A percentile compares a stretch with the other conserved stretches of the same genome.
Evolutionary conservation across 2,888 invertebrate genomes (phyloP).

Genomic region (Synergus itoensis): DNA sequence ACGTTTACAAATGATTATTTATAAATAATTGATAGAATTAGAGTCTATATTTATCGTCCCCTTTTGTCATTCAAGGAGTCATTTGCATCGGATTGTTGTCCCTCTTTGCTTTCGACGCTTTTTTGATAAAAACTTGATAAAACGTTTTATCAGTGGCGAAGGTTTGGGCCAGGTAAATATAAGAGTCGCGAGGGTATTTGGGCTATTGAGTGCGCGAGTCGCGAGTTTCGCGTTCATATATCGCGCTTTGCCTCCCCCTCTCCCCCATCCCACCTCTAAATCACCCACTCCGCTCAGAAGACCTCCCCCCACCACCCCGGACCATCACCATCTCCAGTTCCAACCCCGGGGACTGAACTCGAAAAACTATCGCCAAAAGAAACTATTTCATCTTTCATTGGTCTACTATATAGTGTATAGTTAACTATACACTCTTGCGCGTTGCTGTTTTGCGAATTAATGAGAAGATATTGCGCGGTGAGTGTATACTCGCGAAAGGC

Average conservation of each 20-base stretch:
- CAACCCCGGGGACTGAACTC: conserved; percentile 42
- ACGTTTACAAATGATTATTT: neutral
- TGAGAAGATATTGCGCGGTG: conserved; percentile 34
- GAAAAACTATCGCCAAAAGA: conserved; percentile 7
- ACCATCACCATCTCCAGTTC: conserved; percentile 47
- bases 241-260: conserved; percentile 67
- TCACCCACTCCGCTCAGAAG: conserved; percentile 54
- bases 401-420: neutral
- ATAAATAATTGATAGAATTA: neutral
- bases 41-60: neutral
- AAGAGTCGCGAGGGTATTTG: conserved; percentile 62
- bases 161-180: conserved; percentile 43
- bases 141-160: neutral
- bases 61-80: conserved; percentile 24
- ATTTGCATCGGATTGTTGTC: conserved; percentile 28
- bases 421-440: neutral
- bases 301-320: conserved; percentile 52
- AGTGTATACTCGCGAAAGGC: conserved; percentile 29
- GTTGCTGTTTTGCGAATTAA: conserved; percentile 13
- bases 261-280: conserved; percentile 55
- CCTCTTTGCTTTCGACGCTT: neutral
- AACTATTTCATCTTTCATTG: conserved; percentile 1
- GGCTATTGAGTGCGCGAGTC: conserved; percentile 74
- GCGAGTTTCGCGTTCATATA: conserved; percentile 76
- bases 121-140: conserved; percentile 8